Conservation (phyloP, 35 echinoderm and acorn worm species). For the Chiridota heheva region DNA sequence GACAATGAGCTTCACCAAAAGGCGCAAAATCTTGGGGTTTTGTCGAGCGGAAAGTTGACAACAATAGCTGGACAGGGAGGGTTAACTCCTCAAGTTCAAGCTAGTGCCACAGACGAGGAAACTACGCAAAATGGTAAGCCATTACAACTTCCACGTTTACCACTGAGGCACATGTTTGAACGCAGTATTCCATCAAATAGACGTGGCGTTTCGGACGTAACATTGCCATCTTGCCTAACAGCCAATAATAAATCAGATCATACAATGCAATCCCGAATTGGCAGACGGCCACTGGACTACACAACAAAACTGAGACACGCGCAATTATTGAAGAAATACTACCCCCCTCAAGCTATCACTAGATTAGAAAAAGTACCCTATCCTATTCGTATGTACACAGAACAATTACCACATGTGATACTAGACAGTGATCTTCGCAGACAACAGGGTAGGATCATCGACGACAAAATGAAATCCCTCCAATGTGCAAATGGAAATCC, state of each 20-base stretch:
- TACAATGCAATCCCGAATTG: too few relatives aligned
- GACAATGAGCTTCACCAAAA: constrained; percentile 20
- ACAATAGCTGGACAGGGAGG: constrained; percentile 25
- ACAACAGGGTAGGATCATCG: constrained; percentile 11
- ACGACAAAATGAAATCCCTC: constrained; percentile 7
- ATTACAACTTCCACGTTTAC: neutral
- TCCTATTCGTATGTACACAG: constrained; percentile 12
- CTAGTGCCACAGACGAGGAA: neutral
- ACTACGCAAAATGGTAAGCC: neutral
- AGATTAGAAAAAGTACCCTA: neutral
- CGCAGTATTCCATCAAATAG: constrained; percentile 30
- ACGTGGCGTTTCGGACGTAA: constrained; percentile 19
- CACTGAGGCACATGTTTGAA: neutral
- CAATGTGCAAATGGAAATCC: constrained; percentile 16
- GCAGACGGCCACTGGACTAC: too few relatives aligned
- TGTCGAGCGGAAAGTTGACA: neutral
- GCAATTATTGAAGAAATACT: neutral
- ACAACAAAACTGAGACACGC: too few relatives aligned
- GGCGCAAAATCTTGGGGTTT: constrained; percentile 14
- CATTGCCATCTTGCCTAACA: constrained; percentile 1
- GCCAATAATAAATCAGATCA: constrained; percentile 2
- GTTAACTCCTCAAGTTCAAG: neutral
- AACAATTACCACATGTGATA: constrained; percentile 18
- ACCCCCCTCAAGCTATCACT: constrained; percentile 30
- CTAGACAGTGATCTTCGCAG: constrained; percentile 5